Conservation (phyloP, 2,113 vertebrate genomes). For the Clarias gariepinus region DNA sequence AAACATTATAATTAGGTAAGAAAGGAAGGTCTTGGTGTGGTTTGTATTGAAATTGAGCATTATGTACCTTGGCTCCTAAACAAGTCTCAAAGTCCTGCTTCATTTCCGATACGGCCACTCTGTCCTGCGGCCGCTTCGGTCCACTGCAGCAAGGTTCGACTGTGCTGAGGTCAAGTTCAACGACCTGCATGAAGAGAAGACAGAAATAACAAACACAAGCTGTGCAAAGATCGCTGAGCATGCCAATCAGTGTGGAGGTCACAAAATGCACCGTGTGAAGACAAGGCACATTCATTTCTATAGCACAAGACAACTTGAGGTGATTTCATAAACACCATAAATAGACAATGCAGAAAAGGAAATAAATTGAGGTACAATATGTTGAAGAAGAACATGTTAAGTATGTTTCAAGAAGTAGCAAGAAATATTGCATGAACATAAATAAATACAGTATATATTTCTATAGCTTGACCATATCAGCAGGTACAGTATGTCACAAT, state of each 20-base stretch:
- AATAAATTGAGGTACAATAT: not conserved
- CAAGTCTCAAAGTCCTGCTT: slow-evolving; percentile 88
- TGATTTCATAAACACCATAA: not conserved
- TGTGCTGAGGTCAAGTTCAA: slow-evolving; percentile 80
- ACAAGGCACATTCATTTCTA: not conserved
- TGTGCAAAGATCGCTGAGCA: not conserved
- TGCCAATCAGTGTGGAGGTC: not conserved
- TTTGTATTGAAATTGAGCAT: not conserved
- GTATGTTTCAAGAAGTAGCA: not conserved
- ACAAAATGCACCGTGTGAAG: not conserved
- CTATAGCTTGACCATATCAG: not conserved
- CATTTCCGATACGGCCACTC: slow-evolving; percentile 88
- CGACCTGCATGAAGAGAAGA: slow-evolving; percentile 53
- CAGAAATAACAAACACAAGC: not conserved
- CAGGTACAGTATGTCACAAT: not conserved
- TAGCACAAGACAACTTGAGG: not conserved
- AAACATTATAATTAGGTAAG: not conserved
- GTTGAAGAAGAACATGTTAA: not conserved
- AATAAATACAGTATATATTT: not conserved
- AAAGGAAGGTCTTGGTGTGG: not conserved
- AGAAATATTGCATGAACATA: not conserved
- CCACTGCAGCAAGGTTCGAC: slow-evolving; percentile 96
- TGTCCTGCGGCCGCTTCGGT: slow-evolving; percentile 95
- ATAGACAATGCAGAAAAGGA: not conserved
- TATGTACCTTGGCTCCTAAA: slow-evolving; percentile 84